Percentiles rank a stretch among this genome's conserved stretches.
Conservation (phyloP, 2,113 vertebrate species). For the Piprites chloris region DNA sequence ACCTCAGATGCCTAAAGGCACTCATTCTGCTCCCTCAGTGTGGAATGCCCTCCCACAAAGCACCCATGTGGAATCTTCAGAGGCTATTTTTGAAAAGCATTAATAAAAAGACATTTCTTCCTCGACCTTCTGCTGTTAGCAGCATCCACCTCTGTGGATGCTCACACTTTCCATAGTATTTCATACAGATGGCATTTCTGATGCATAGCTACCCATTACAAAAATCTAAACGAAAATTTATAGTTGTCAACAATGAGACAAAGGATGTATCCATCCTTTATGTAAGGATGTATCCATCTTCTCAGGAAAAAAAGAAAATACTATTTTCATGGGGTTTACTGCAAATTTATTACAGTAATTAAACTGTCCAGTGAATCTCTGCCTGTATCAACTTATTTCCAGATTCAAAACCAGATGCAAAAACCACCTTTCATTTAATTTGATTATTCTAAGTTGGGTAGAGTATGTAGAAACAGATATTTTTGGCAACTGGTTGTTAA, state of each 20-base stretch:
- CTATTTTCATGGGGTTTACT: slow-evolving; percentile 38
- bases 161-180: neutral
- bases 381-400: slow-evolving; percentile 47
- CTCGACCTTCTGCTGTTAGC: neutral
- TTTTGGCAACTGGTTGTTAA: slow-evolving; percentile 42
- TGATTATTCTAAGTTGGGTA: slow-evolving; percentile 29
- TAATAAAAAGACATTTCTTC: slow-evolving; percentile 37
- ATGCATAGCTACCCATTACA: neutral
- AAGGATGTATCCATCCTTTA: neutral
- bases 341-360: slow-evolving; percentile 49
- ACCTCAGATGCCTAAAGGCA: slow-evolving; percentile 24
- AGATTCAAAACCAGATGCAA: slow-evolving; percentile 51
- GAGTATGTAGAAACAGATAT: neutral
- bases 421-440: slow-evolving; percentile 38
- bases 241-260: neutral
- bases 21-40: slow-evolving; percentile 6
- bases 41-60: slow-evolving; percentile 54
- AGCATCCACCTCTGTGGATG: neutral
- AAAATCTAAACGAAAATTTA: slow-evolving; percentile 29
- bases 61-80: neutral
- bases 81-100: slow-evolving; percentile 18
- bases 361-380: slow-evolving; percentile 42
- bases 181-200: neutral
- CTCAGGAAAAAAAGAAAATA: slow-evolving; percentile 1
- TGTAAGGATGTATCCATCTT: slow-evolving; percentile 1